These are phyloP conservation scores for Sinocyclocheilus anophthalmus DNA, from an alignment of 2,113 vertebrate species.

Conservation along the genomic window DNA sequence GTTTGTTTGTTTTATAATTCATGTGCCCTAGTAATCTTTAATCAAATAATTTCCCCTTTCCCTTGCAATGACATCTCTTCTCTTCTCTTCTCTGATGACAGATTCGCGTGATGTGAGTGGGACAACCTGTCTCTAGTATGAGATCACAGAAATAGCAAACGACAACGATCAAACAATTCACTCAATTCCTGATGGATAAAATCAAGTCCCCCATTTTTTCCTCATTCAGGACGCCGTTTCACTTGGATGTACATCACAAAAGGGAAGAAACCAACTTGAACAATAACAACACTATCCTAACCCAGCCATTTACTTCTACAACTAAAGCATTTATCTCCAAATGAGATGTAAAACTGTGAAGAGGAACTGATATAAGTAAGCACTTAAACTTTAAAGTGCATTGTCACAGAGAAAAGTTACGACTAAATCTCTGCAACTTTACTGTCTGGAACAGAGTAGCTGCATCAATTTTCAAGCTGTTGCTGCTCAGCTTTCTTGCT, in stretches of 20 bases:
- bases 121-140: too few relatives aligned
- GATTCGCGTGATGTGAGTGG: neutral
- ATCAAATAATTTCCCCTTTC: too few relatives aligned
- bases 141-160: neutral
- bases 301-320: neutral
- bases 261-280: neutral
- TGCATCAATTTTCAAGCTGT: neutral
- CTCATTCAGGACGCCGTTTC: neutral
- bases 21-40: too few relatives aligned
- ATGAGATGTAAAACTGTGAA: neutral
- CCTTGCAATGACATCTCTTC: too few relatives aligned
- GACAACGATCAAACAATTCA: neutral
- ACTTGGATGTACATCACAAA: neutral
- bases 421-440: neutral
- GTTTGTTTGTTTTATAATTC: too few relatives aligned
- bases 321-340: neutral
- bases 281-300: neutral
- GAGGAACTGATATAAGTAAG: neutral
- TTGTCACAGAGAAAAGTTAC: neutral
- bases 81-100: too few relatives aligned
- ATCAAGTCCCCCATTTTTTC: neutral
- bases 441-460: neutral
- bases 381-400: neutral
- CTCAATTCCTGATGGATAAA: neutral
- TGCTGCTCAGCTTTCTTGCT: neutral